Evolutionary conservation across 2,888 invertebrate genomes (phyloP).

Genomic region (Caenorhabditis uteleia): DNA sequence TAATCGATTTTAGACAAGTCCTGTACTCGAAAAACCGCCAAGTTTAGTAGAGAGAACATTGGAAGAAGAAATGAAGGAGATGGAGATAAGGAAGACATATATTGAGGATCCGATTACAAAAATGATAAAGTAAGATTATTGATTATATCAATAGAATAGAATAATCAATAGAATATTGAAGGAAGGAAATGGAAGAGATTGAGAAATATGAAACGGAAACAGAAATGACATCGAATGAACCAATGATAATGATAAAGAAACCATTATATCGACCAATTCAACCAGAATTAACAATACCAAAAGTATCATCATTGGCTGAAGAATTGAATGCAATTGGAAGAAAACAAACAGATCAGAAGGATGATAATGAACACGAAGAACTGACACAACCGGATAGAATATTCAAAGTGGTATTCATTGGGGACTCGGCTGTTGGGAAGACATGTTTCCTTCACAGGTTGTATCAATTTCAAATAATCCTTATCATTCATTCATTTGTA

Average conservation of each 20-base stretch:
- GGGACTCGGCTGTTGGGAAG: constrained; percentile 75
- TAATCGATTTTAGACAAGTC: background rate
- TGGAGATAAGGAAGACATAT: constrained; percentile 15
- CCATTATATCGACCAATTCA: constrained; percentile 47
- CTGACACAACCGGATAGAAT: constrained; percentile 70
- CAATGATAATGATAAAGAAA: constrained; percentile 23
- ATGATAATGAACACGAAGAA: constrained; percentile 27
- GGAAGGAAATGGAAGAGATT: constrained; percentile 32
- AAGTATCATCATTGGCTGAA: constrained; percentile 29
- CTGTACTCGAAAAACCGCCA: constrained; percentile 6
- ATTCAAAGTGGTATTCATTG: constrained; percentile 75
- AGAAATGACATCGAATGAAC: background rate
- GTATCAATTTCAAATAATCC: background rate
- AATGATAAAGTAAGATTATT: constrained; percentile 35
- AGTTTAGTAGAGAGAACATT: constrained; percentile 10
- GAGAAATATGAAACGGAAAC: constrained; percentile 13
- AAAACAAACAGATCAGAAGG: background rate
- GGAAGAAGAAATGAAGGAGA: constrained; percentile 22
- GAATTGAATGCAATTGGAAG: constrained; percentile 20
- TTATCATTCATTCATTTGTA: constrained; percentile 10
- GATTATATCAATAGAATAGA: background rate
- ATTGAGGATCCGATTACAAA: constrained; percentile 32
- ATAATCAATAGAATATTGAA: background rate
- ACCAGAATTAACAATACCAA: constrained; percentile 27
- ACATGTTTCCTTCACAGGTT: constrained; percentile 74